Conservation (phyloP, 2,113 vertebrate species). For the Ceyx margarethae region DNA sequence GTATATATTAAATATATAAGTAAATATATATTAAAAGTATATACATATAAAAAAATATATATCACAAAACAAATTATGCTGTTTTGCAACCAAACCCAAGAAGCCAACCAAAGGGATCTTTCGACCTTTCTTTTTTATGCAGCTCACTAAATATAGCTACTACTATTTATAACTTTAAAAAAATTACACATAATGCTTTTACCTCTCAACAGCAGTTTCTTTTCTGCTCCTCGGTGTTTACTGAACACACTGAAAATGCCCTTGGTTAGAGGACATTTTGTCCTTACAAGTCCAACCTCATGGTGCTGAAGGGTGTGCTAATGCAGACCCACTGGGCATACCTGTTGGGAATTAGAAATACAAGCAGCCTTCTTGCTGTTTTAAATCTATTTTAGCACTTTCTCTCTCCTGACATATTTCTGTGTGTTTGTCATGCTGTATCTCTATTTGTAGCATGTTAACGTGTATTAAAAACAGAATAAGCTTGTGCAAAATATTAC, state of each 20-base stretch:
- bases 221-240: background rate
- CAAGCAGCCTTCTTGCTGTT: background rate
- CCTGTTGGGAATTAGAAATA: background rate
- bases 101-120: background rate
- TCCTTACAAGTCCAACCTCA: background rate
- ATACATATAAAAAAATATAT: background rate
- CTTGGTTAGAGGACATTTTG: background rate
- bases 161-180: background rate
- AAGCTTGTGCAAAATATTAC: background rate
- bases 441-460: background rate
- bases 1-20: too few relatives aligned
- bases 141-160: background rate
- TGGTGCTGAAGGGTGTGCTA: rapidly evolving
- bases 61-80: background rate
- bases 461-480: background rate
- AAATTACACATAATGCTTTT: background rate
- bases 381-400: background rate
- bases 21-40: background rate
- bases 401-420: background rate
- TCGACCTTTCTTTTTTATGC: background rate
- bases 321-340: background rate
- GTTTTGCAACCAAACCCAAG: background rate
- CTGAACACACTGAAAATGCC: background rate
- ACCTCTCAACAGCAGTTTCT: background rate
- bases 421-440: background rate